Conservation (phyloP, 1,140 invertebrate species). For the Mactra quadrangularis region DNA sequence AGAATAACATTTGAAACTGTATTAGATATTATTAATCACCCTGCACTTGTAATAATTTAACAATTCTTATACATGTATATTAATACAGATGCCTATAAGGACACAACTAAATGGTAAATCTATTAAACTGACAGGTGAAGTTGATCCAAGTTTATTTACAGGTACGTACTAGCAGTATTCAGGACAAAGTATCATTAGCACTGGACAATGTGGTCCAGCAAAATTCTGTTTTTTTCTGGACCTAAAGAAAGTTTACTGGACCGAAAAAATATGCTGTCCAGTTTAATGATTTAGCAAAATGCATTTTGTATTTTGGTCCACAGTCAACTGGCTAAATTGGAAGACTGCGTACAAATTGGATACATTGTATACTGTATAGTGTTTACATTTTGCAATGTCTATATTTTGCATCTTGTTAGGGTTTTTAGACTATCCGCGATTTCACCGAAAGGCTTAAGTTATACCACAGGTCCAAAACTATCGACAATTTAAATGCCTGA, state of each 20-base stretch:
- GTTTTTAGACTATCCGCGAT: too few species aligned
- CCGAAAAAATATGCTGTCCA: too few species aligned
- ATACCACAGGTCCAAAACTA: too few species aligned
- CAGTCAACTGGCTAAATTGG: background rate
- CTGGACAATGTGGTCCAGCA: too few species aligned
- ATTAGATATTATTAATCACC: background rate
- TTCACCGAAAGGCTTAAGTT: too few species aligned
- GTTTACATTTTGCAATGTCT: too few species aligned
- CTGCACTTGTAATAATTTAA: background rate
- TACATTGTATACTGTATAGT: background rate
- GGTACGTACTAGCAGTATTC: background rate
- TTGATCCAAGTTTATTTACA: conserved; percentile 11
- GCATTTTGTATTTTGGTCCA: background rate
- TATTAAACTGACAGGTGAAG: conserved; percentile 20
- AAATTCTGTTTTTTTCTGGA: background rate
- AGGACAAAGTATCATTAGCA: too few species aligned
- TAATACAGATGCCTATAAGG: conserved; percentile 24
- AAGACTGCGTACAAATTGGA: background rate
- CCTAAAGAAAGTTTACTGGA: background rate
- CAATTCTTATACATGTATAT: background rate
- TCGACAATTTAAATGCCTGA: too few species aligned
- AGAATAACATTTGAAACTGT: background rate
- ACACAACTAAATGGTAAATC: conserved; percentile 2
- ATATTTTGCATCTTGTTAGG: too few species aligned
- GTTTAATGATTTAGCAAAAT: too few species aligned